A percentile compares a stretch with the other conserved stretches of the same genome.
These are phyloP conservation scores for Globicephala melas DNA, from an alignment of 2,113 vertebrate species.

Conservation along the genomic window DNA sequence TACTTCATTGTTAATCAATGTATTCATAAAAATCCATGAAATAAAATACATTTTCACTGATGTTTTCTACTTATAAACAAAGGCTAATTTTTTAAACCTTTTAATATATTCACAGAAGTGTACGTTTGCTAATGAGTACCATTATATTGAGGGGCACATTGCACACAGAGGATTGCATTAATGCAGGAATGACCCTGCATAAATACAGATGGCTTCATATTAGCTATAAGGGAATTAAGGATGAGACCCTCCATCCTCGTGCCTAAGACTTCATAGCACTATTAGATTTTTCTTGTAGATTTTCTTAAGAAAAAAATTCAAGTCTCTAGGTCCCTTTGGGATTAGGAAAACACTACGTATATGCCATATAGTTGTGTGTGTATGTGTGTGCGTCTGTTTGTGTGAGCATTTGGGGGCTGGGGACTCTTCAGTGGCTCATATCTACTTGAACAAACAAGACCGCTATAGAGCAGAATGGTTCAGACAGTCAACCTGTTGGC, in stretches of 20 bases:
- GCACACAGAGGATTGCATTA: background rate
- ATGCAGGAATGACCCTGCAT: constrained; percentile 47
- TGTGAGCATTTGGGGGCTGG: fast-evolving
- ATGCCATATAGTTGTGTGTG: background rate
- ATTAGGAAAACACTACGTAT: background rate
- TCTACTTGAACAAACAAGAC: background rate
- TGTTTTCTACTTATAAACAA: constrained; percentile 71
- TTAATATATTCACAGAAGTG: constrained; percentile 67
- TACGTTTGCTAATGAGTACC: constrained; percentile 50
- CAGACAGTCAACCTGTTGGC: background rate
- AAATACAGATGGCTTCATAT: constrained; percentile 37
- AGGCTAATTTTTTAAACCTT: constrained; percentile 56
- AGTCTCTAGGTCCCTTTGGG: background rate
- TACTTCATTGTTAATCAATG: constrained; percentile 19
- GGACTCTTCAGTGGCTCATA: background rate
- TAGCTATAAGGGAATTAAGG: background rate
- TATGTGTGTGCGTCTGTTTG: background rate
- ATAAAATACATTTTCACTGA: constrained; percentile 67
- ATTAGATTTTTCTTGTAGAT: background rate
- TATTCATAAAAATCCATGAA: constrained; percentile 59
- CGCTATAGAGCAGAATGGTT: background rate
- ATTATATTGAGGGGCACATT: constrained; percentile 53
- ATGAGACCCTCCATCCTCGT: background rate
- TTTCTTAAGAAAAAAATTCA: constrained; percentile 3
- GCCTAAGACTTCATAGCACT: background rate